These are phyloP conservation scores for Iphiclides podalirius DNA, from an alignment of 2,888 invertebrate species.

Conservation along the genomic window DNA sequence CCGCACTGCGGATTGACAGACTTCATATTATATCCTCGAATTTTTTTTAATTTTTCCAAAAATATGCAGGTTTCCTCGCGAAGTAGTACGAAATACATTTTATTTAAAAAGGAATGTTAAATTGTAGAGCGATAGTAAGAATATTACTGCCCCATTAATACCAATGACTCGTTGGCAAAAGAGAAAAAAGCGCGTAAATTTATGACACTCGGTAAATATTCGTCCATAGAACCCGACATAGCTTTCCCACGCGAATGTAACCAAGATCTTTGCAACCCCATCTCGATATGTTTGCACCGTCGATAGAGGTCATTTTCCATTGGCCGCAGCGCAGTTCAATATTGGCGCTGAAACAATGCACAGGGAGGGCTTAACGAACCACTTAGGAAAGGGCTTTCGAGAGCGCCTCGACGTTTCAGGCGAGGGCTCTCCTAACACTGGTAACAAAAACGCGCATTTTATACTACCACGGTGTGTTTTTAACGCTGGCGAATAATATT, in stretches of 20 bases:
- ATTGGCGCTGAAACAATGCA: conserved; percentile 17
- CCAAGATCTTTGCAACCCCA: neutral
- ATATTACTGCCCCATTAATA: no score
- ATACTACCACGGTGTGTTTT: neutral
- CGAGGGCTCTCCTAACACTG: conserved; percentile 16
- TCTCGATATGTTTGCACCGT: neutral
- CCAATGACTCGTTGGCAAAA: conserved; percentile 1
- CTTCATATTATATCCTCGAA: no score
- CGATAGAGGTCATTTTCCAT: conserved; percentile 10
- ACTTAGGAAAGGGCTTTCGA: conserved; percentile 12
- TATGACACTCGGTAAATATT: conserved; percentile 7
- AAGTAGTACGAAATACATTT: no score
- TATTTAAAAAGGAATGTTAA: no score
- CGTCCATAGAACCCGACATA: conserved; percentile 8
- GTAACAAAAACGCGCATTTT: conserved; percentile 14
- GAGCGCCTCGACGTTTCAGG: conserved; percentile 1
- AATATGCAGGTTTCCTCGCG: no score
- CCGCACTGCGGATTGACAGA: no score
- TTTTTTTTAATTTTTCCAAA: no score
- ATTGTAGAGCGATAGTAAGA: no score
- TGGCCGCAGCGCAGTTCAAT: neutral
- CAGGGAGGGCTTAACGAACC: conserved; percentile 18
- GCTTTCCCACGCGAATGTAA: conserved; percentile 19
- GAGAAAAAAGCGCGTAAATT: conserved; percentile 12
- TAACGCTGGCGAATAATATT: no score